These are phyloP conservation scores for Heteronetta atricapilla DNA, from an alignment of 2,113 vertebrate genomes.

Conservation along the genomic window DNA sequence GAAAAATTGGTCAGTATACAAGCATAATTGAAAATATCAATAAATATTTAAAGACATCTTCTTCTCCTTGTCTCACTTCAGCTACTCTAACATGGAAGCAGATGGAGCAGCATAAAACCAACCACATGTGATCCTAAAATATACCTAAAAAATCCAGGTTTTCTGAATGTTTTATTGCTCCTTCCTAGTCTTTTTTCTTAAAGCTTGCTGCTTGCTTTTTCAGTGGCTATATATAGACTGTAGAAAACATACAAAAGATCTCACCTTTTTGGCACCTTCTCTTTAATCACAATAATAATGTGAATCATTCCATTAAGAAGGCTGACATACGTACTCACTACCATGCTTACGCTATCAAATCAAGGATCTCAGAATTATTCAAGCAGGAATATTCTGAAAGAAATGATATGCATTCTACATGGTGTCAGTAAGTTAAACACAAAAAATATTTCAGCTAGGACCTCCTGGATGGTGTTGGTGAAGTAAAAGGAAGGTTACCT, in stretches of 20 bases:
- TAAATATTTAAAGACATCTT: neutral
- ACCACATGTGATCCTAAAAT: conserved; percentile 32
- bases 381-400: neutral
- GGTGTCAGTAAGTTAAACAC: neutral
- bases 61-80: neutral
- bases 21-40: neutral
- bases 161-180: conserved; percentile 13
- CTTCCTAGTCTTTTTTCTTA: neutral
- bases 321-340: neutral
- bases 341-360: neutral
- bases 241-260: neutral
- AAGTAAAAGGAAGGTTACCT: neutral
- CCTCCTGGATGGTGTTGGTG: neutral
- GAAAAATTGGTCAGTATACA: neutral
- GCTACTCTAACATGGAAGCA: neutral
- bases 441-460: neutral
- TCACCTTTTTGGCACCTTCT: neutral
- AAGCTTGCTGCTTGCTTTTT: neutral
- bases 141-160: conserved; percentile 3
- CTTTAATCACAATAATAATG: neutral
- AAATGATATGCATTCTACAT: neutral
- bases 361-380: neutral
- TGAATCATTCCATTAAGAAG: neutral
- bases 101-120: conserved; percentile 25
- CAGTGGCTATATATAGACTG: neutral